These are phyloP conservation scores for Leptonema lineaticorne DNA, from an alignment of 1,140 invertebrate species.

Conservation along the genomic window DNA sequence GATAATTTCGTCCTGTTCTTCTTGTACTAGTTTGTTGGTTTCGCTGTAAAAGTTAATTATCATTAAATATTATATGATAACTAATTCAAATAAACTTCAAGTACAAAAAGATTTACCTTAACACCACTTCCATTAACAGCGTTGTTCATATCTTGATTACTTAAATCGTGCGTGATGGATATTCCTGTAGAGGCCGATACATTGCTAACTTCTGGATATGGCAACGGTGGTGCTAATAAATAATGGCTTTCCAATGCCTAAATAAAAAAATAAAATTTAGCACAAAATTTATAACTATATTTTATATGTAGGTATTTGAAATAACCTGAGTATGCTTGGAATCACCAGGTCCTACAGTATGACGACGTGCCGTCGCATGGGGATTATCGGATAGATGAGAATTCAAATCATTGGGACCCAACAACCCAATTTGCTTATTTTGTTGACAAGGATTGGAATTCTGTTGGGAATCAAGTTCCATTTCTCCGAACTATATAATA, in stretches of 20 bases:
- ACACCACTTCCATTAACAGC: constrained; percentile 26
- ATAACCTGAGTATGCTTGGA: constrained; percentile 71
- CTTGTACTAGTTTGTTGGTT: constrained; percentile 18
- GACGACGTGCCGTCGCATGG: constrained; percentile 64
- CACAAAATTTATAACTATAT: not conserved
- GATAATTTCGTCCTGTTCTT: constrained; percentile 37
- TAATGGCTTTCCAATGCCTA: constrained; percentile 55
- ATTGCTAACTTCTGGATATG: constrained; percentile 12
- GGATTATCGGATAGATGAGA: constrained; percentile 41
- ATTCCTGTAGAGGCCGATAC: constrained; percentile 31
- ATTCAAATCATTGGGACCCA: constrained; percentile 41
- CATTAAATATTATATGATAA: not conserved
- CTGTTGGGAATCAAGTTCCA: constrained; percentile 61
- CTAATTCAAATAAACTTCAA: not conserved
- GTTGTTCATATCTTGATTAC: constrained; percentile 30
- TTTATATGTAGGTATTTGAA: not conserved
- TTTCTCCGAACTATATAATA: constrained; percentile 62
- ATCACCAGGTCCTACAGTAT: constrained; percentile 92
- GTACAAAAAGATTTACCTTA: constrained; percentile 24
- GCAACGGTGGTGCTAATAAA: constrained; percentile 44
- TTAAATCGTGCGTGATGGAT: constrained; percentile 13
- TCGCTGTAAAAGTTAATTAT: constrained; percentile 27
- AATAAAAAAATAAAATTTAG: constrained; percentile 29
- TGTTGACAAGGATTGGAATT: constrained; percentile 45
- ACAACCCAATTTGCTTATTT: not conserved